Base-by-base conservation (phyloP, 1,140 invertebrate genomes). In the Reticulitermes speratus region DNA sequence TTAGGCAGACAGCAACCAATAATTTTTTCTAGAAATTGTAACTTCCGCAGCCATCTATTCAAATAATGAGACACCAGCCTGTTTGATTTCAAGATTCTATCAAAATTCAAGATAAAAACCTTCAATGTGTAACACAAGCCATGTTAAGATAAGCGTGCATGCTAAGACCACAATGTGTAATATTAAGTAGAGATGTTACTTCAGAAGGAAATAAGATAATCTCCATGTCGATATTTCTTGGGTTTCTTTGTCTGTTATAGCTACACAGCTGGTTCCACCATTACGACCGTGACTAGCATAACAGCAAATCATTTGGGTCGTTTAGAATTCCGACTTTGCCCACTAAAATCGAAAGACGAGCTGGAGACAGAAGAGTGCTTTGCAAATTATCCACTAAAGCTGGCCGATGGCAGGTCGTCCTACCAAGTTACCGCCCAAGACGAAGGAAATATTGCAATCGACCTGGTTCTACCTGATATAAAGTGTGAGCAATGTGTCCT, bases 351-450 rank as follows among this genome's bases (percentile, higher is more conserved):
- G 82, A 86, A 88, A 19, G 88, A 38, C 21, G 87, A 85, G 9
- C 88, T 88, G 11, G 91, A 90, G 81, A 89, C 87, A 0, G 90
- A 92, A 86, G 89, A 88, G 2, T 92, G 91, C 85, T 89, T 92
- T n/a, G 89, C 91, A 84, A 55, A 90, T 86, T 89, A 90, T 84
- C 87, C 86, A 12, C 84, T 90, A 0, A 81, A 87, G 19, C 83
- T 88, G 25, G 83, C 38, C 44, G 52, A 88, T 86, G 89, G 93
- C 86, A 92, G 94, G 21, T 95, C 95, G 88, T 91, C 92, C 44
- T 38, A 44, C 44, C 86, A 14, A 38, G 45, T 87, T 59, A 23
- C 69, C 32, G 69, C 83, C 55, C 19, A 44, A 3, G 45, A 83
- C 45, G 52, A 30, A 30, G 89, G 89, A 32, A 69, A 82, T 14